A percentile compares a stretch with the other conserved stretches of the same genome.
phyloP scores from a whole-genome alignment of 53 echinoderm and acorn worm species.

The Zoroaster sp. region DNA sequence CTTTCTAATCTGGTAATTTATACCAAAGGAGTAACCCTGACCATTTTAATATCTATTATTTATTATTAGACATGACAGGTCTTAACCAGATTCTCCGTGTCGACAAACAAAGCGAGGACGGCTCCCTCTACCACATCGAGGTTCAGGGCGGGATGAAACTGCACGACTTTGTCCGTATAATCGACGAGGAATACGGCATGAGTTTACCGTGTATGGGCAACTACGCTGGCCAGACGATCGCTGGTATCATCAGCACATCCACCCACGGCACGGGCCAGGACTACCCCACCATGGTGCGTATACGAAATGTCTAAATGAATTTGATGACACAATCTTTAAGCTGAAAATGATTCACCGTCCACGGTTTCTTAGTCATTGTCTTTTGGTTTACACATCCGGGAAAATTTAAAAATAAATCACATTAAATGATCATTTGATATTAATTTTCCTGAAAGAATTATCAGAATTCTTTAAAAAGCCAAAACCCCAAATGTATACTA shows the following conservation, averaged over 20 bases:
- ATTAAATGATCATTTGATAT: no score
- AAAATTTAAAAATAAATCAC: no score
- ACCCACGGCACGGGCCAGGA: constrained; percentile 95
- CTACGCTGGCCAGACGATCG: constrained; percentile 94
- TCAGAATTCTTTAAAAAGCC: no score
- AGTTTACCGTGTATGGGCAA: constrained; percentile 95
- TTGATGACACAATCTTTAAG: no score
- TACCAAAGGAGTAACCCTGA: no score
- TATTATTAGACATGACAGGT: constrained; percentile 76
- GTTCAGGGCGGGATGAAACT: constrained; percentile 92
- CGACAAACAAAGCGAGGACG: constrained; percentile 69
- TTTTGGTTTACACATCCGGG: no score
- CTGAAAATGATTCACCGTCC: no score
- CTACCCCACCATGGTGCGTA: constrained; percentile 95
- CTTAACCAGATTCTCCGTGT: constrained; percentile 79
- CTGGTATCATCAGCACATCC: constrained; percentile 95
- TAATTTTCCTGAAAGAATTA: no score
- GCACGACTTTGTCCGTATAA: constrained; percentile 83
- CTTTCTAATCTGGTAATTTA: no score
- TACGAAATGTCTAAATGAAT: no score
- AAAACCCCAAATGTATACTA: no score
- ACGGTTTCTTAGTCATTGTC: no score
- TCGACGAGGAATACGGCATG: constrained; percentile 82
- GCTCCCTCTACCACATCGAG: constrained; percentile 80
- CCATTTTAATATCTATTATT: neutral